phyloP scores from a whole-genome alignment of 2,888 invertebrate species.

The Drosophila gaucha region DNA sequence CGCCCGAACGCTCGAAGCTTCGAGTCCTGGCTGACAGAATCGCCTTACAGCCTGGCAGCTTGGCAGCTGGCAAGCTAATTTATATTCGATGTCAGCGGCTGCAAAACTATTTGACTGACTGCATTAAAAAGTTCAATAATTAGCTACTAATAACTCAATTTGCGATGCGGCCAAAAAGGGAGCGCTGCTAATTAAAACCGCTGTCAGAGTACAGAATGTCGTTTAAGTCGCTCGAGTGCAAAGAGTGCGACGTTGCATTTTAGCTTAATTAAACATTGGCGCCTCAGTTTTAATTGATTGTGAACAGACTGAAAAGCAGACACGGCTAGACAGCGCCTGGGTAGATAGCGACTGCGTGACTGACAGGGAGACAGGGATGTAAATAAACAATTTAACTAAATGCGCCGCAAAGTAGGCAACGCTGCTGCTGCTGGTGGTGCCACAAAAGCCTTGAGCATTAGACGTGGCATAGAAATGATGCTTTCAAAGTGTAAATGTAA shows the following conservation, averaged over 20 bases:
- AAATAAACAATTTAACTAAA: slow-evolving; percentile 80
- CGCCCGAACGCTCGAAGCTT: slow-evolving; percentile 38
- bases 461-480: slow-evolving; percentile 74
- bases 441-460: slow-evolving; percentile 61
- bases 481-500: slow-evolving; percentile 80
- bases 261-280: slow-evolving; percentile 81
- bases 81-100: slow-evolving; percentile 73
- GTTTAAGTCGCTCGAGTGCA: slow-evolving; percentile 3
- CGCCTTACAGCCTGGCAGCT: background rate
- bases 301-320: slow-evolving; percentile 72
- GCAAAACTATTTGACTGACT: slow-evolving; percentile 64
- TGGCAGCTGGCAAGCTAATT: slow-evolving; percentile 46
- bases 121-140: slow-evolving; percentile 75
- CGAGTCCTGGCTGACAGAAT: slow-evolving; percentile 4
- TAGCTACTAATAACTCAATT: slow-evolving; percentile 76
- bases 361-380: slow-evolving; percentile 26
- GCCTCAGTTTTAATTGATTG: slow-evolving; percentile 78
- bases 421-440: slow-evolving; percentile 21
- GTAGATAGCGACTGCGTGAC: background rate
- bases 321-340: background rate
- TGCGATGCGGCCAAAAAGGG: slow-evolving; percentile 24
- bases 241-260: slow-evolving; percentile 57
- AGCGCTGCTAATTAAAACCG: slow-evolving; percentile 64
- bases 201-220: slow-evolving; percentile 16
- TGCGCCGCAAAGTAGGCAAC: slow-evolving; percentile 78